These are phyloP conservation scores for Pinctada fucata DNA, from an alignment of 2,888 invertebrate species.

Conservation along the genomic window DNA sequence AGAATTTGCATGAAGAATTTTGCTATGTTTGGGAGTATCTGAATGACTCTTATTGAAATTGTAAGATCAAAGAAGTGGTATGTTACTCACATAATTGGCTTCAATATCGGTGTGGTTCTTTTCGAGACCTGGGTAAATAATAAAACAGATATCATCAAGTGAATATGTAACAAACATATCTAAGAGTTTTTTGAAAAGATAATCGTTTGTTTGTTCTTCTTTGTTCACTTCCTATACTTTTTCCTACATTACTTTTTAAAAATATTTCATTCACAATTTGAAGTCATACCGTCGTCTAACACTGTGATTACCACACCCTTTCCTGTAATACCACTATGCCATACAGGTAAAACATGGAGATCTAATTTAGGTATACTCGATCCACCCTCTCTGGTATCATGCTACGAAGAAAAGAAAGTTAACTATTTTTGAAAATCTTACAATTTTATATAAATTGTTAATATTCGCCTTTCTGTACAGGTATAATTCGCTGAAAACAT, in stretches of 20 bases:
- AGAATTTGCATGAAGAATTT: background rate
- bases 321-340: constrained; percentile 88
- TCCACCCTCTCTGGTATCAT: constrained; percentile 40
- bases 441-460: too few relatives aligned
- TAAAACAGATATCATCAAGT: background rate
- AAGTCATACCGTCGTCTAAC: constrained; percentile 87
- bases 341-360: constrained; percentile 90
- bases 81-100: constrained; percentile 86
- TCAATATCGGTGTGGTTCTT: constrained; percentile 87
- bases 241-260: too few relatives aligned
- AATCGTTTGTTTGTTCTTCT: too few relatives aligned
- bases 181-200: too few relatives aligned
- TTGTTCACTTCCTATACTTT: too few relatives aligned
- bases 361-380: constrained; percentile 82
- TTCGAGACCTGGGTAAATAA: constrained; percentile 80
- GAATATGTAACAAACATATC: too few relatives aligned
- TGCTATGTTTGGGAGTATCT: too few relatives aligned
- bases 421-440: too few relatives aligned
- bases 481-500: too few relatives aligned
- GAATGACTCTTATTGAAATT: too few relatives aligned
- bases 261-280: background rate
- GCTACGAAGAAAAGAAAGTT: constrained; percentile 28
- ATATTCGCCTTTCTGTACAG: too few relatives aligned
- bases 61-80: too few relatives aligned
- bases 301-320: constrained; percentile 88